These are phyloP conservation scores for Strongylocentrotus purpuratus DNA, from an alignment of 35 echinoderm and acorn worm species.

Conservation along the genomic window DNA sequence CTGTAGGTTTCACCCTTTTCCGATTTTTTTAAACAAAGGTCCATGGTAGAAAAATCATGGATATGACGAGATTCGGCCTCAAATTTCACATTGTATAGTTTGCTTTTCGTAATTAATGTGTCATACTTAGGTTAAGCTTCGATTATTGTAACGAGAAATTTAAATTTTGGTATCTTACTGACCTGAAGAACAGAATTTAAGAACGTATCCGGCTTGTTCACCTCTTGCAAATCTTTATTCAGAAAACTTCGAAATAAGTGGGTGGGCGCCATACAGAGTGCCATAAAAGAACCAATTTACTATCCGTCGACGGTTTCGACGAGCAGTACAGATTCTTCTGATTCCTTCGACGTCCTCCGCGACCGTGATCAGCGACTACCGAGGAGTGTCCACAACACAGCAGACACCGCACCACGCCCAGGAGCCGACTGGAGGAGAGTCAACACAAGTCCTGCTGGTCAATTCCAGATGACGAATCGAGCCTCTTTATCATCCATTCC, in stretches of 20 bases:
- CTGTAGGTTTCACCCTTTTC: too few relatives aligned
- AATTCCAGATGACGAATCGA: neutral
- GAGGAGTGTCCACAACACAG: neutral
- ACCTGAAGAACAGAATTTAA: too few relatives aligned
- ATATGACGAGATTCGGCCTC: too few relatives aligned
- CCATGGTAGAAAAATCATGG: too few relatives aligned
- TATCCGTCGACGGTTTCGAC: neutral
- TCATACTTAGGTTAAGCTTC: too few relatives aligned
- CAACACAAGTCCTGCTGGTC: neutral
- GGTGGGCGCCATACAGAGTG: neutral
- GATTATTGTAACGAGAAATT: too few relatives aligned
- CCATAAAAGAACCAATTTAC: neutral
- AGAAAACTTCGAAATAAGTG: neutral
- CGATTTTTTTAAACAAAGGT: too few relatives aligned
- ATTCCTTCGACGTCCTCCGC: neutral
- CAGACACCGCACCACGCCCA: neutral
- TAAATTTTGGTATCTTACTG: too few relatives aligned
- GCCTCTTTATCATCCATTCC: neutral
- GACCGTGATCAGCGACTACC: neutral
- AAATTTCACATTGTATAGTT: too few relatives aligned
- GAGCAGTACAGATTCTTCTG: neutral
- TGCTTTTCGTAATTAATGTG: too few relatives aligned
- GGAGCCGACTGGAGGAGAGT: neutral
- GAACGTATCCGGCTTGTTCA: too few relatives aligned
- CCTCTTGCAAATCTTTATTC: neutral